These are phyloP conservation scores for Physeter macrocephalus DNA, from an alignment of 2,113 vertebrate species.

Conservation along the genomic window DNA sequence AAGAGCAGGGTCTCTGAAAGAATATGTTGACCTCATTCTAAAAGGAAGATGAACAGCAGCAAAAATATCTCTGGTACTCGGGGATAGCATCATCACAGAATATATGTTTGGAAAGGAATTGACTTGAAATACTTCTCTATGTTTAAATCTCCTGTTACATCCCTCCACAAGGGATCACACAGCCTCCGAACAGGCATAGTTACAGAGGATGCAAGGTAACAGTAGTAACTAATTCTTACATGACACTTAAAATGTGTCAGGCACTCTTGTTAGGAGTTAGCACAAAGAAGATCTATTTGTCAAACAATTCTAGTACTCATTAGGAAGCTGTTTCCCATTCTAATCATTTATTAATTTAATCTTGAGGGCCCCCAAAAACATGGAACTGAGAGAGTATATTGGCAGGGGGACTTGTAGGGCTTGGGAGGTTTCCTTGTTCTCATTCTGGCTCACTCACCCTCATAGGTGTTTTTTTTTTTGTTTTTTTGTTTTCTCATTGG, in stretches of 20 bases:
- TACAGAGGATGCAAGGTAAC: neutral
- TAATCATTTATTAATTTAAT: neutral
- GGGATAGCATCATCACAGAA: neutral
- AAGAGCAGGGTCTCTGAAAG: neutral
- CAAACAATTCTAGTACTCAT: neutral
- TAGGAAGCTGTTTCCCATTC: neutral
- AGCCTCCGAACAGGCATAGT: neutral
- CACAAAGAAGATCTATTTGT: neutral
- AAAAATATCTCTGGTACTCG: neutral
- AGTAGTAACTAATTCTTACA: neutral
- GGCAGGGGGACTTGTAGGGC: accelerated
- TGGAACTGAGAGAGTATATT: neutral
- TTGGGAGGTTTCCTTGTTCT: neutral
- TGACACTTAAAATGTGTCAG: neutral
- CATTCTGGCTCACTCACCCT: neutral
- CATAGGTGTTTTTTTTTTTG: accelerated
- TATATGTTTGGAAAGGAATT: neutral
- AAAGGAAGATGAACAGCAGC: neutral
- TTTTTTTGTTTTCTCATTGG: neutral
- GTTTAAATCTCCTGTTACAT: neutral
- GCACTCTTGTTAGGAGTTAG: neutral
- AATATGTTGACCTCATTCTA: neutral
- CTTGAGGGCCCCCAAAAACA: neutral
- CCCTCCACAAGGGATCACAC: neutral
- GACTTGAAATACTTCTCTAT: neutral